phyloP scores from a whole-genome alignment of 2,797 vertebrate species.

The Arctocebus calabarensis region DNA sequence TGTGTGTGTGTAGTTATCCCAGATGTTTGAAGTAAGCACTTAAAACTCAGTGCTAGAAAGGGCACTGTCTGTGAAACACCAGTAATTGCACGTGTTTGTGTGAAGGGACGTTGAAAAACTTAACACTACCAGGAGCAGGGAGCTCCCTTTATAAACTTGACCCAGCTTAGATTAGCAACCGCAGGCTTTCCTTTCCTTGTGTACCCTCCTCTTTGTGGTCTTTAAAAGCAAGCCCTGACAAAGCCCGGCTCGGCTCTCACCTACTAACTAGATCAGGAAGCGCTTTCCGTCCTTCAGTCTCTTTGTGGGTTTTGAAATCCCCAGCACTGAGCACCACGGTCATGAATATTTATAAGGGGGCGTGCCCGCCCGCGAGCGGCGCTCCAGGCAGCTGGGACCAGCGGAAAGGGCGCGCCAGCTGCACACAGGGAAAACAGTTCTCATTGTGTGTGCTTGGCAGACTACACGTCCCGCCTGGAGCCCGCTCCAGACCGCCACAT shows the following conservation, averaged over 20 bases:
- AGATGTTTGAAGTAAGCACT: neutral
- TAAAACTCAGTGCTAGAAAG: constrained; percentile 3
- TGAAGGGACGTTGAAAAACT: neutral
- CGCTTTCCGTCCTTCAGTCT: neutral
- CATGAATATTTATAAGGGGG: constrained; percentile 74
- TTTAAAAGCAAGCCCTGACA: constrained; percentile 9
- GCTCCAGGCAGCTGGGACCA: neutral
- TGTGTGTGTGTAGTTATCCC: neutral
- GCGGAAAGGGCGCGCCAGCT: constrained; percentile 64
- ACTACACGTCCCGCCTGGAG: neutral
- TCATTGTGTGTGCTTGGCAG: constrained; percentile 41
- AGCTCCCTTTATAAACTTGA: constrained; percentile 15
- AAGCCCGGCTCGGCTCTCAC: neutral
- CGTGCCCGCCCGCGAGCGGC: neutral
- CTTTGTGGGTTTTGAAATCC: neutral
- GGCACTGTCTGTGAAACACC: neutral
- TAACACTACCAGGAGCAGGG: neutral
- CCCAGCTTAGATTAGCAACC: neutral
- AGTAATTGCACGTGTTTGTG: neutral
- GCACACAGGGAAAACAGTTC: constrained; percentile 48
- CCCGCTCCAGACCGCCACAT: neutral
- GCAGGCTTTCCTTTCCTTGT: neutral
- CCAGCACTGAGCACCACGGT: neutral
- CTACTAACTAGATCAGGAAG: constrained; percentile 18
- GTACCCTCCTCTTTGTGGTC: neutral